Evolutionary conservation across 2,797 vertebrate species (phyloP), one percentile per base, ranked within the genome.

Genomic region (Eupleurogrammus muticus): DNA sequence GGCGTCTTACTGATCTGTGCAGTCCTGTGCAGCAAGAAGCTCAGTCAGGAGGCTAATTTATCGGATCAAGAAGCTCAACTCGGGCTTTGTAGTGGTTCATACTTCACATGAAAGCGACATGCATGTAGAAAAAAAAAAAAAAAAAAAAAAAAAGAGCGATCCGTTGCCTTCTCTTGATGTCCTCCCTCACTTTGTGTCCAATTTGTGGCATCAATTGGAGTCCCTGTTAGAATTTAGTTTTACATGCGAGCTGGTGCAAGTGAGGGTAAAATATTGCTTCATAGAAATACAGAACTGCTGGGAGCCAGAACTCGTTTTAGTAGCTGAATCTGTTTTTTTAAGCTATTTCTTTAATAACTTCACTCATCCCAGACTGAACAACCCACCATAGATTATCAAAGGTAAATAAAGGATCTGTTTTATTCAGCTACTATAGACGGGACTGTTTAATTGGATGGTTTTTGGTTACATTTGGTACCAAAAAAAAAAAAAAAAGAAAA

Each of bases 51-150:
- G 70, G 21, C 40, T 14, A 60, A 66, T 6, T 68, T 59, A 24
- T 1, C 57, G 19, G 35, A 44, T 48, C 3, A 38, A 36, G 48
- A 66, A 7, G 34, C 50, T 58, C 19, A 66, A 9, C 35, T 58
- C 5, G 9, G 56, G 56, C 54, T 69, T 57, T 65, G 36, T 47
- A 35, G 55, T 16, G 46, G 5, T 36, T 66, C 10, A 49, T 9
- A 51, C 50, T 61, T 68, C 59, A 65, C 51, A 71, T 77, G 28
- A 72, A 69, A 72, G 59, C 51, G 56, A 63, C 6, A 24, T 19
- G 23, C 19, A 42, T 48, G 5, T 38, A 20, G n/a, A n/a, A n/a
- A n/a, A n/a, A n/a, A n/a, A n/a, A n/a, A n/a, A n/a, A n/a, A n/a
- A n/a, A n/a, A n/a, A n/a, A n/a, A n/a, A n/a, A n/a, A n/a, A 46